A percentile compares a stretch with the other conserved stretches of the same genome.
Conservation (phyloP, 2,888 invertebrate genomes). For the Dendrolimus houi region DNA sequence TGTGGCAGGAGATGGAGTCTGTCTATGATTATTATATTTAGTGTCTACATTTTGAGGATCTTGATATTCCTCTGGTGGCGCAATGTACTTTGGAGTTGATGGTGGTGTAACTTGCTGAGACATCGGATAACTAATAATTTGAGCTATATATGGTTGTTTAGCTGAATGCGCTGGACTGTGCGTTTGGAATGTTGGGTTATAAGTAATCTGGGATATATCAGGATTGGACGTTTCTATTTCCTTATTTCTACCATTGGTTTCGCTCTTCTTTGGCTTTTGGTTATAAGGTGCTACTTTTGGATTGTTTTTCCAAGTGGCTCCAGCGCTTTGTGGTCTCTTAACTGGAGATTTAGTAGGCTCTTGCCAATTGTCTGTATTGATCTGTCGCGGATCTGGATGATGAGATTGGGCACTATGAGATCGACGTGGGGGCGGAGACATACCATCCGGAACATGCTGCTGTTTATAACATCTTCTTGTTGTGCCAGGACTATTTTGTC, state of each 20-base stretch:
- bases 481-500: slow-evolving; percentile 54
- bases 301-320: slow-evolving; percentile 60
- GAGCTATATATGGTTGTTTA: slow-evolving; percentile 66
- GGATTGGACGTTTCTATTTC: slow-evolving; percentile 37
- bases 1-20: slow-evolving; percentile 31
- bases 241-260: slow-evolving; percentile 47
- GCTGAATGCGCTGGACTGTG: slow-evolving; percentile 66
- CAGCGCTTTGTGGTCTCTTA: slow-evolving; percentile 63
- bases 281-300: slow-evolving; percentile 62
- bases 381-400: slow-evolving; percentile 44
- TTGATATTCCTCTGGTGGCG: slow-evolving; percentile 68
- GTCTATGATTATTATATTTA: slow-evolving; percentile 37
- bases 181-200: slow-evolving; percentile 72
- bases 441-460: slow-evolving; percentile 52
- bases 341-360: slow-evolving; percentile 60
- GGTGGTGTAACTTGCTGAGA: slow-evolving; percentile 66
- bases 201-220: slow-evolving; percentile 65
- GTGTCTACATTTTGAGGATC: slow-evolving; percentile 57
- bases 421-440: slow-evolving; percentile 59
- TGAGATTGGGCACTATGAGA: slow-evolving; percentile 55
- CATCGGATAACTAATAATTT: slow-evolving; percentile 65
- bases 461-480: slow-evolving; percentile 50
- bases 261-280: slow-evolving; percentile 56
- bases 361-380: slow-evolving; percentile 61
- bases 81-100: slow-evolving; percentile 62